Base-by-base conservation (phyloP, 2,888 invertebrate genomes). In the Zaprionus lineosus region DNA sequence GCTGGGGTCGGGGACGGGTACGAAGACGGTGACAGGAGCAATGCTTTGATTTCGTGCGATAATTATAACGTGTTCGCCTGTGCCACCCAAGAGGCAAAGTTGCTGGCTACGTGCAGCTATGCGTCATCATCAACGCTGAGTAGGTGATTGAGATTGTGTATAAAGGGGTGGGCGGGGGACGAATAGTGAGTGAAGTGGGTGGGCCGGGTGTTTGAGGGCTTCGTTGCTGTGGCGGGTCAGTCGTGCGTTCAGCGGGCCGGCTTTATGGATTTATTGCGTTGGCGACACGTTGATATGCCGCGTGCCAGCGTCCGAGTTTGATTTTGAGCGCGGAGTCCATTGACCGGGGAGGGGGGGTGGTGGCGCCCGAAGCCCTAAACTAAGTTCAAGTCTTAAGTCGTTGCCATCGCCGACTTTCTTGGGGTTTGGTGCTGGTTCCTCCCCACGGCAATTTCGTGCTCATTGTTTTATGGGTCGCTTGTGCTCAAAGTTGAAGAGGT, bases 31-130 rank as follows among this genome's bases (percentile, higher is more conserved):
- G n/a, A 24, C 2, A 2, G 24, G 24, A 3, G n/a, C 55, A 57
- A 63, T 65, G 65, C 73, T 85, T 78, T 83, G 86, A 84, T 84
- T 87, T 77, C 67, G 62, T 75, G 71, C 76, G 69, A 82, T 83
- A 86, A 87, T 87, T 83, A 82, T 73, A 76, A 70, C 68, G 74
- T 72, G 68, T 58, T 65, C 57, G 52, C 34, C 47, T 61, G 55
- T 18, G 61, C 51, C 62, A 33, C 12, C 46, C 47, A 21, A 44
- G 51, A 52, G 44, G 37, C 44, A 61, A 68, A 68, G 51, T 34
- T 18, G 18, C 40, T 15, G 21, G 36, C 57, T 56, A 67, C 84
- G 85, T 86, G 84, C 72, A 74, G 53, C 70, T 59, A 84, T 86
- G 71, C 82, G 67, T 74, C 67, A 73, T 58, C 63, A 59, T 18